Percentiles rank a stretch among this genome's conserved stretches.
Conservation (phyloP, 2,797 vertebrate genomes). For the Epinephelus coioides region DNA sequence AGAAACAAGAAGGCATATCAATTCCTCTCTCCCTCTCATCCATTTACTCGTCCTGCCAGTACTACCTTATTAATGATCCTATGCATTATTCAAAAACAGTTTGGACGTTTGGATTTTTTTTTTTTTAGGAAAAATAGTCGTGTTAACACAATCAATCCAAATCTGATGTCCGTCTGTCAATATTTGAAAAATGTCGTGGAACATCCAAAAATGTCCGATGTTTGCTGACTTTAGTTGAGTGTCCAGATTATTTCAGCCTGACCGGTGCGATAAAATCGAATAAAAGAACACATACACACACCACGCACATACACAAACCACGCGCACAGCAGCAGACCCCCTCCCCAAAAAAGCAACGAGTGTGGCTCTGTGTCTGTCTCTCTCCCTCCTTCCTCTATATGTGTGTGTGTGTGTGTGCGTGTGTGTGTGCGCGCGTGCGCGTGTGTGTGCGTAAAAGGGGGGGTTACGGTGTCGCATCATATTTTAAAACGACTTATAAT, state of each 20-base stretch:
- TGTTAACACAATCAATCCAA: constrained; percentile 58
- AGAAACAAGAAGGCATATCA: constrained; percentile 77
- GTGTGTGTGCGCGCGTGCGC: not conserved
- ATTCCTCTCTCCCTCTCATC: constrained; percentile 62
- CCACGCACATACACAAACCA: not conserved
- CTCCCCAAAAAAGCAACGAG: constrained; percentile 32
- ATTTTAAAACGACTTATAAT: constrained; percentile 3
- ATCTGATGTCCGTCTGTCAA: constrained; percentile 49
- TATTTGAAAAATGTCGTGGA: constrained; percentile 59
- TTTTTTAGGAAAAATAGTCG: constrained; percentile 32
- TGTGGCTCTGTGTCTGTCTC: constrained; percentile 32
- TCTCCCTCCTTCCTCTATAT: not conserved
- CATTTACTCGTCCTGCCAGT: constrained; percentile 71
- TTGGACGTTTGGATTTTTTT: constrained; percentile 63
- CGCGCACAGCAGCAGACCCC: not conserved
- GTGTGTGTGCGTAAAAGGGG: not conserved
- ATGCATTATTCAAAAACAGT: constrained; percentile 80
- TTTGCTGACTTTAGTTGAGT: constrained; percentile 37
- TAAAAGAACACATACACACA: constrained; percentile 19
- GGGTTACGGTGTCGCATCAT: constrained; percentile 1
- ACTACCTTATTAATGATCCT: constrained; percentile 74
- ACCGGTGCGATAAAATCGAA: constrained; percentile 39
- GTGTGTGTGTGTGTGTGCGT: constrained; percentile 1
- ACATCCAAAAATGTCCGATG: constrained; percentile 33
- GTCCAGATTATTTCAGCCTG: constrained; percentile 49